These are phyloP conservation scores for Melanaphis sacchari DNA, from an alignment of 1,140 invertebrate genomes.

Conservation along the genomic window DNA sequence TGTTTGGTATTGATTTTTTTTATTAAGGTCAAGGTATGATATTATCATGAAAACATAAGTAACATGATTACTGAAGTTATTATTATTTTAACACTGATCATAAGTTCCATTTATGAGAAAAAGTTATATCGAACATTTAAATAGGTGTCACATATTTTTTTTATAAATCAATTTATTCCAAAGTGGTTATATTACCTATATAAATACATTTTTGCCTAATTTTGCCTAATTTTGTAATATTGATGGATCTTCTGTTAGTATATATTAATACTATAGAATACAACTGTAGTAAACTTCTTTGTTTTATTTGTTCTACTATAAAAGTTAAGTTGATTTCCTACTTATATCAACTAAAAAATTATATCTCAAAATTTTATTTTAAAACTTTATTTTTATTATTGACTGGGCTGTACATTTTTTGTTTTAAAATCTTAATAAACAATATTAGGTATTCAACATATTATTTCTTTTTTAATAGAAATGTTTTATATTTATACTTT, in stretches of 20 bases:
- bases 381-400: conserved; percentile 3
- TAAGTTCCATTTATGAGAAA: not conserved
- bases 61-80: not conserved
- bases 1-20: conserved; percentile 5
- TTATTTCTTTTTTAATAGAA: not conserved
- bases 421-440: not conserved
- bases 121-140: not conserved
- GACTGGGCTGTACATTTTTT: not conserved
- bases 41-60: conserved; percentile 3
- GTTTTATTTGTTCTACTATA: not conserved
- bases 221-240: no score
- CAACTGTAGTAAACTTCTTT: not conserved
- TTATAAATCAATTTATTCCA: not conserved
- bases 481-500: not conserved
- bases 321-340: not conserved
- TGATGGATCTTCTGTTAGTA: no score
- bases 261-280: not conserved
- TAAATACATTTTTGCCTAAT: not conserved
- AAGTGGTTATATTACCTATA: not conserved
- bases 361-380: not conserved
- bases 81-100: not conserved
- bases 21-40: not conserved
- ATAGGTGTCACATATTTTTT: not conserved
- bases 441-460: not conserved
- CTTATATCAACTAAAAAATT: not conserved